Percentiles rank a stretch among this genome's conserved stretches.
These are phyloP conservation scores for Ceratina australensis DNA, from an alignment of 1,140 invertebrate species.

Conservation along the genomic window DNA sequence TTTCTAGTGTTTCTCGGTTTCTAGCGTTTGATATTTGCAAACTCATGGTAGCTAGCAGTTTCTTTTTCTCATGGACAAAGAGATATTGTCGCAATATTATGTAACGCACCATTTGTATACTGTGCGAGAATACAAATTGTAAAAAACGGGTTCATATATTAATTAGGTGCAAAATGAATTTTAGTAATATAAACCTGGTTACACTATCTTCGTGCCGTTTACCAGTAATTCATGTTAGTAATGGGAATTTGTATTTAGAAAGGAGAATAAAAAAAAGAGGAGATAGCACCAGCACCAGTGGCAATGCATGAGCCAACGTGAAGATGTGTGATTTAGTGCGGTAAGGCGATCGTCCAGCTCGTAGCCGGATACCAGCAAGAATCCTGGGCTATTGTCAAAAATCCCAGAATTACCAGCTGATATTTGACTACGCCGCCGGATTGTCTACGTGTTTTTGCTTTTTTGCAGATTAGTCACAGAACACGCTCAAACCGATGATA, in stretches of 20 bases:
- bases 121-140: neutral
- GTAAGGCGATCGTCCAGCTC: constrained; percentile 78
- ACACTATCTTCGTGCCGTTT: neutral
- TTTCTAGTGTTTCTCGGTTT: neutral
- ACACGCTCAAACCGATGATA: constrained; percentile 68
- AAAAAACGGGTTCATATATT: neutral
- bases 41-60: neutral
- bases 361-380: constrained; percentile 89
- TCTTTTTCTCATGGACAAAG: neutral
- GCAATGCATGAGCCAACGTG: constrained; percentile 74
- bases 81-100: neutral
- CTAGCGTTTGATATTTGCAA: neutral
- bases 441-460: constrained; percentile 64
- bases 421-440: constrained; percentile 88
- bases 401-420: constrained; percentile 98
- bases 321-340: constrained; percentile 72
- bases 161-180: neutral
- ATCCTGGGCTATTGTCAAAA: constrained; percentile 84
- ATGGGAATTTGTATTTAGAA: constrained; percentile 56
- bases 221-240: neutral
- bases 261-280: constrained; percentile 52
- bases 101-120: neutral
- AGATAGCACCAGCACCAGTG: constrained; percentile 73
- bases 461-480: constrained; percentile 76
- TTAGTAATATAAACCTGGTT: neutral